Base-by-base conservation (phyloP, 2,888 invertebrate species). In the Isoperla grammatica region DNA sequence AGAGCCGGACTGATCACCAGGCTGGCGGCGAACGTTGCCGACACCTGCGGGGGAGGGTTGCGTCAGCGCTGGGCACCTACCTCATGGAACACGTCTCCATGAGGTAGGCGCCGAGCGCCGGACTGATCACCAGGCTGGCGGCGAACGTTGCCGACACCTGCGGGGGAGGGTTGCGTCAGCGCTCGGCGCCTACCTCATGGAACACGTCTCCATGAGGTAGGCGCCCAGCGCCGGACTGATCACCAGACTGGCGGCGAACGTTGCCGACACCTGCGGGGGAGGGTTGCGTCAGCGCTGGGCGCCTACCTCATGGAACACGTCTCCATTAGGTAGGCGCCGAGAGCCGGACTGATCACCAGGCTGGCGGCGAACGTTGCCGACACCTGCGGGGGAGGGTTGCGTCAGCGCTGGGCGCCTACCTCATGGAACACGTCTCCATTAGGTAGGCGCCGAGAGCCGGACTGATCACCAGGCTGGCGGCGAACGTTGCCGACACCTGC, bases 301-400 rank as follows among this genome's bases (percentile, higher is more conserved):
- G n/a, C n/a, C n/a, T n/a, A n/a, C n/a, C n/a, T 84, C 68, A 84
- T 81, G 65, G 90, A 89, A 72, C 95, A 95, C 61, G 85, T 80
- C 71, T 88, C 87, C 86, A 89, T 90, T 50, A 91, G 80, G 71
- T 90, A 90, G 61, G 90, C 89, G 59, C 99, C 99, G 57, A 99
- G 80, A 2, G 98, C 97, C 11, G 99, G 99, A 62, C 95, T 96
- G 67, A 98, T 97, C 50, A 99, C 97, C 85, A 99, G 87, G 73
- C 96, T 97, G 65, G 98, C 99, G 13, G 98, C 98, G 79, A 99
- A 99, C 59, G 98, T 99, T 23, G 98, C 99, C 20, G 95, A 95
- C n/a, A 88, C 86, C 79, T 79, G 60, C 39, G 63, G 61, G n/a
- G n/a, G n/a, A n/a, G n/a, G n/a, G n/a, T n/a, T n/a, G n/a, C n/a